Evolutionary conservation across 2,113 vertebrate genomes (phyloP).

Genomic region (Himantopus leucocephalus): DNA sequence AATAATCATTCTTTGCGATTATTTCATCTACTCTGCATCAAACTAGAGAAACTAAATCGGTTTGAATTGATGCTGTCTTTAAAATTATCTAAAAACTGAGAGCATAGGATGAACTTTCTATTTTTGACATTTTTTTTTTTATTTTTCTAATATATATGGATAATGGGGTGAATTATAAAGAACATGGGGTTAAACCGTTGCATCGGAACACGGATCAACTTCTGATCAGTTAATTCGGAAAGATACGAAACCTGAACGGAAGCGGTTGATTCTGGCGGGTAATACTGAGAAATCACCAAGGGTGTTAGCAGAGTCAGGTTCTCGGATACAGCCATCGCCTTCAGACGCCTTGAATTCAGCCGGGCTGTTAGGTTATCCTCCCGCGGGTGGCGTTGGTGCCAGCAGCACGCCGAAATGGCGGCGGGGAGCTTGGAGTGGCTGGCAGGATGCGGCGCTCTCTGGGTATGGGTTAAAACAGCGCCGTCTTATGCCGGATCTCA

Average conservation of each 20-base stretch:
- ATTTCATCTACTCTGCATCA: neutral
- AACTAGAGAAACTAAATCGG: neutral
- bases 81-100: neutral
- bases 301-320: neutral
- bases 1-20: neutral
- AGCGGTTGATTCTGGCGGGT: neutral
- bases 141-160: neutral
- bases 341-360: neutral
- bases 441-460: neutral
- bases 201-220: neutral
- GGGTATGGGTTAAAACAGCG: neutral
- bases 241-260: neutral
- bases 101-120: neutral
- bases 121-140: neutral
- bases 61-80: neutral
- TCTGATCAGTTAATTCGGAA: neutral
- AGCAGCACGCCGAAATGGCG: neutral
- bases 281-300: neutral
- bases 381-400: constrained; percentile 2
- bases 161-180: neutral
- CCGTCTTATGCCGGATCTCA: neutral
- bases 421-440: neutral
- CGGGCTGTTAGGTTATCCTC: neutral
- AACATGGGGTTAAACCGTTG: neutral
- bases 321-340: neutral